Base-by-base conservation (phyloP, 2,888 invertebrate genomes). In the Epinotia ramella region DNA sequence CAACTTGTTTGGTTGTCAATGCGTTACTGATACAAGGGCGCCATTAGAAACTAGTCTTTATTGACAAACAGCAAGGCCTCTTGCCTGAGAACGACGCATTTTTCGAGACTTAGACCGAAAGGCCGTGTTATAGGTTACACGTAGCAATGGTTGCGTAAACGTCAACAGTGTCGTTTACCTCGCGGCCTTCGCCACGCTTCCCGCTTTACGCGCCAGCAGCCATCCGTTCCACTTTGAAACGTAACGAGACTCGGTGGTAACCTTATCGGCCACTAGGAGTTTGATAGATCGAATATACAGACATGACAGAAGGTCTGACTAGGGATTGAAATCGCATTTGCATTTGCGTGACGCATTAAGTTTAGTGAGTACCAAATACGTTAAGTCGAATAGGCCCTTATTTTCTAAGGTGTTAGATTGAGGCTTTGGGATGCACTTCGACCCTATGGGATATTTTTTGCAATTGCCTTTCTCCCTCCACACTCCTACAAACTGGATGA, bases 101-200 rank as follows among this genome's bases (percentile, higher is more conserved):
- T 69, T 69, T 69, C 24, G 59, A 69, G 46, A 60, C 59, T 57
- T 69, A 69, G 69, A 69, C 59, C 69, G 44, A 16, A 44, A 57
- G 66, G 49, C 69, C 69, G n/a, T 60, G 69, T 69, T 57, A 60
- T 69, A 59, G 69, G 69, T 69, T 69, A 69, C 60, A 60, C 69
- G 69, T 13, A 83, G 82, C 80, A 78, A 77, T 65, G 79, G 86
- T 88, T 93, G 91, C 89, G 90, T 91, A 91, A 92, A 88, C 84
- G 84, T 80, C 80, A 73, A 71, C 75, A 83, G 87, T 90, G 93
- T 93, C 93, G 83, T 93, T 93, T 92, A 93, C 93, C 93, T 89
- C 88, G 84, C 83, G 90, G 88, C 91, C 92, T 91, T 92, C 91
- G 86, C 84, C 84, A 82, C 80, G 83, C 86, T 88, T 88, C 87